These are phyloP conservation scores for Limenitis camilla DNA, from an alignment of 2,888 invertebrate species.

Conservation along the genomic window DNA sequence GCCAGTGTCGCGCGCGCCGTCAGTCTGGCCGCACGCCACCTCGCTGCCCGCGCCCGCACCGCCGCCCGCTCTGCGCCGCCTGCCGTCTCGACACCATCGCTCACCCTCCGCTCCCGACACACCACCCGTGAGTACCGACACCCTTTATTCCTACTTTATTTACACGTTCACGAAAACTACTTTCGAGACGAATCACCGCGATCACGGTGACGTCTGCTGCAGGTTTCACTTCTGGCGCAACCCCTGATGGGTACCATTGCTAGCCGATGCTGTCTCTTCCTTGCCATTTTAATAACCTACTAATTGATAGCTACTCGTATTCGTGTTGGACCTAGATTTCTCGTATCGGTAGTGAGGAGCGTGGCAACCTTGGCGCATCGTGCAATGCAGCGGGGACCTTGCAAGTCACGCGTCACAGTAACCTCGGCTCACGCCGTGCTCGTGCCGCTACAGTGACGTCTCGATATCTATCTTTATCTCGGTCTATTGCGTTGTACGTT, in stretches of 20 bases:
- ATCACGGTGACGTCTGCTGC: slow-evolving; percentile 47
- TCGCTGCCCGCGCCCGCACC: slow-evolving; percentile 38
- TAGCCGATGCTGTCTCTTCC: slow-evolving; percentile 14
- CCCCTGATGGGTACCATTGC: slow-evolving; percentile 26
- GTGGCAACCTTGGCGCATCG: slow-evolving; percentile 74
- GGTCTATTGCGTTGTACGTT: slow-evolving; percentile 38
- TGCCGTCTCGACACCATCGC: slow-evolving; percentile 32
- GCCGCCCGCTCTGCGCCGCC: slow-evolving; percentile 33
- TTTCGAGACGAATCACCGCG: slow-evolving; percentile 46
- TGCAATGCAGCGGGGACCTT: slow-evolving; percentile 74
- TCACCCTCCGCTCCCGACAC: slow-evolving; percentile 31
- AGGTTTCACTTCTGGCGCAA: slow-evolving; percentile 53
- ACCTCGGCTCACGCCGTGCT: slow-evolving; percentile 71
- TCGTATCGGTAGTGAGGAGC: slow-evolving; percentile 49
- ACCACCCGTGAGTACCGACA: slow-evolving; percentile 31
- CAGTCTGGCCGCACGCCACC: slow-evolving; percentile 62
- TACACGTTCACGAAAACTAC: slow-evolving; percentile 27
- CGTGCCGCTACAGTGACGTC: slow-evolving; percentile 51
- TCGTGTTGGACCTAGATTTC: slow-evolving; percentile 40
- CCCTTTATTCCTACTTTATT: slow-evolving; percentile 26
- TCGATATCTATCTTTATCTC: slow-evolving; percentile 30
- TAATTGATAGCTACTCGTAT: slow-evolving; percentile 14
- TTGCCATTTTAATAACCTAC: slow-evolving; percentile 27
- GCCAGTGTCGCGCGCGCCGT: slow-evolving; percentile 74
- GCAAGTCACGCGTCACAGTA: slow-evolving; percentile 75